These are phyloP conservation scores for Gymnarchus niloticus DNA, from an alignment of 2,113 vertebrate species.

Conservation along the genomic window DNA sequence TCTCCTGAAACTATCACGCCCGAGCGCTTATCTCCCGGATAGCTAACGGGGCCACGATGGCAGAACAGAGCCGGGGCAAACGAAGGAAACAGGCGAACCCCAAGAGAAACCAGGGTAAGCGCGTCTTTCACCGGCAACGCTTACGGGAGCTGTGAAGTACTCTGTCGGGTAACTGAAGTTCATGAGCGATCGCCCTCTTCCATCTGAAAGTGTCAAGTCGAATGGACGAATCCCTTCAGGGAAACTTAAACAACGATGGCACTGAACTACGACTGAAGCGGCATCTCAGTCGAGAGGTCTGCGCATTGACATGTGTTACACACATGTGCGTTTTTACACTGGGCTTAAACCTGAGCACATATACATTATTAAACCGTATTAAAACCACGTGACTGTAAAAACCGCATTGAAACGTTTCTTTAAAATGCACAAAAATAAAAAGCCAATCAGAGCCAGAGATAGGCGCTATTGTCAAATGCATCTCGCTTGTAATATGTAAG, in stretches of 20 bases:
- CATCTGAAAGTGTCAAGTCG: neutral
- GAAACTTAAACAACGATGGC: neutral
- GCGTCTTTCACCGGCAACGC: slow-evolving; percentile 21
- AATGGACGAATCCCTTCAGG: neutral
- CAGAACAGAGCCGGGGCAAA: slow-evolving; percentile 66
- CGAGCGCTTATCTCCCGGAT: slow-evolving; percentile 21
- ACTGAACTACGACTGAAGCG: neutral
- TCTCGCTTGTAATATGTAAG: neutral
- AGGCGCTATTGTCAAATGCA: neutral
- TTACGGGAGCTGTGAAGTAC: slow-evolving; percentile 11
- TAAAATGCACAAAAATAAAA: neutral
- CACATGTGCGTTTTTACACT: neutral
- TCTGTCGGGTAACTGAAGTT: neutral
- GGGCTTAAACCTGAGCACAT: neutral
- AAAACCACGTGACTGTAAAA: neutral
- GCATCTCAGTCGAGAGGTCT: neutral
- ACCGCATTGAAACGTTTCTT: neutral
- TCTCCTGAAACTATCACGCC: slow-evolving; percentile 34
- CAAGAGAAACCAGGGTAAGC: slow-evolving; percentile 66
- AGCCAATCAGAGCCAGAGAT: neutral
- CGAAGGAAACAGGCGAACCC: slow-evolving; percentile 74
- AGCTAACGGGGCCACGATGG: slow-evolving; percentile 49
- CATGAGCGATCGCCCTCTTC: neutral
- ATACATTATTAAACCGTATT: neutral
- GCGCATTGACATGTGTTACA: neutral